Base-by-base conservation (phyloP, 2,113 vertebrate species). In the Ascaphus truei region DNA sequence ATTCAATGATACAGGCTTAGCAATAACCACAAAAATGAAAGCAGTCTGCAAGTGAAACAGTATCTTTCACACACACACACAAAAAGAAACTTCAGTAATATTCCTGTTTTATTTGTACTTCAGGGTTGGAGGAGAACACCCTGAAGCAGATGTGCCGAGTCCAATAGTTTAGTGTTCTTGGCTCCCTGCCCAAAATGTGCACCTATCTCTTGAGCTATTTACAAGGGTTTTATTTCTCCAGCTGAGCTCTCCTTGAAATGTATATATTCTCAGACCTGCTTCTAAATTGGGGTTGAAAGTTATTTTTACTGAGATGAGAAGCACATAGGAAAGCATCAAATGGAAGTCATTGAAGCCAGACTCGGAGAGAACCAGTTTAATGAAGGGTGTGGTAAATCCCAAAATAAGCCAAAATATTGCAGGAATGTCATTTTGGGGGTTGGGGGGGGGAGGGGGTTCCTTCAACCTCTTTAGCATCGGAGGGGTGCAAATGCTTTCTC, bases 201-300 rank as follows among this genome's bases (percentile, higher is more conserved):
- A 94, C 94, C 94, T 95, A 93, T 95, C 93, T 93, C 88, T 91
- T 89, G 90, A 93, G 91, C 91, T 94, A 94, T 95, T 95, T 93
- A 93, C 91, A 93, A 77, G 90, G 87, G 83, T 86, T 83, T 80
- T 83, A 86, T 83, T 86, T 87, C 90, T 91, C 91, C 94, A 95
- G 93, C 93, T 95, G 93, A 65, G 86, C 81, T 75, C 80, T 84
- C 82, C 77, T 82, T 84, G 83, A 86, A 85, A 79, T 84, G 52
- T 80, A 57, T 58, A 39, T 79, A 84, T 77, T 30, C 75, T 58
- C 76, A 77, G 80, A 79, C 72, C 78, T 74, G 80, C 73, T 72
- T 79, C 75, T 73, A 78, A 73, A 66, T 51, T 73, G 71, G 68
- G 75, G 76, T 72, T 73, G 45, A 69, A 72, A 80, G 72, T 78